These are phyloP conservation scores for Cremastinae sp. DNA, from an alignment of 2,888 invertebrate species.

Conservation along the genomic window DNA sequence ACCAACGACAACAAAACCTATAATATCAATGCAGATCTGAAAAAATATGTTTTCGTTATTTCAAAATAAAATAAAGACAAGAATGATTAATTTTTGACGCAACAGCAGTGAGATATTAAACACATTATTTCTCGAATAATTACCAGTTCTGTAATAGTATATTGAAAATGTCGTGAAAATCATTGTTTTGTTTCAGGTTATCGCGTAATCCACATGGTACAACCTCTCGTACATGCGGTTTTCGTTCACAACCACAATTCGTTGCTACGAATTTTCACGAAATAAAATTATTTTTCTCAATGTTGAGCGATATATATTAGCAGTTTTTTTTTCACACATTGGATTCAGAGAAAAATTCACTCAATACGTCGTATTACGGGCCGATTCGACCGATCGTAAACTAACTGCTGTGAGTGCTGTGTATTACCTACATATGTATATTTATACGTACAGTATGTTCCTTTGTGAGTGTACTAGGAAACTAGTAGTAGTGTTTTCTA, in stretches of 20 bases:
- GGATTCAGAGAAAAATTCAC: too few species aligned
- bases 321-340: too few species aligned
- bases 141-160: conserved; percentile 11
- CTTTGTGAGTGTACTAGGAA: too few species aligned
- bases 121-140: background rate
- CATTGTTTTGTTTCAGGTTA: conserved; percentile 44
- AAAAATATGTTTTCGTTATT: background rate
- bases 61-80: background rate
- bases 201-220: conserved; percentile 43
- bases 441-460: too few species aligned
- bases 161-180: background rate
- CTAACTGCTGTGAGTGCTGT: too few species aligned
- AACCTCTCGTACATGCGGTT: conserved; percentile 7
- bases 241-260: too few species aligned
- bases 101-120: conserved; percentile 7
- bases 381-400: too few species aligned
- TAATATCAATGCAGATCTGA: conserved; percentile 2
- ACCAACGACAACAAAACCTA: conserved; percentile 3
- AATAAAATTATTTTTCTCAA: background rate
- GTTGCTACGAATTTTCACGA: too few species aligned
- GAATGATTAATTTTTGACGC: too few species aligned
- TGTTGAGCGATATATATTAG: background rate
- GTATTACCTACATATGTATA: too few species aligned
- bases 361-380: too few species aligned
- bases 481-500: too few species aligned